Base-by-base conservation (phyloP, 2,888 invertebrate species). In the Drosophila prostipennis region DNA sequence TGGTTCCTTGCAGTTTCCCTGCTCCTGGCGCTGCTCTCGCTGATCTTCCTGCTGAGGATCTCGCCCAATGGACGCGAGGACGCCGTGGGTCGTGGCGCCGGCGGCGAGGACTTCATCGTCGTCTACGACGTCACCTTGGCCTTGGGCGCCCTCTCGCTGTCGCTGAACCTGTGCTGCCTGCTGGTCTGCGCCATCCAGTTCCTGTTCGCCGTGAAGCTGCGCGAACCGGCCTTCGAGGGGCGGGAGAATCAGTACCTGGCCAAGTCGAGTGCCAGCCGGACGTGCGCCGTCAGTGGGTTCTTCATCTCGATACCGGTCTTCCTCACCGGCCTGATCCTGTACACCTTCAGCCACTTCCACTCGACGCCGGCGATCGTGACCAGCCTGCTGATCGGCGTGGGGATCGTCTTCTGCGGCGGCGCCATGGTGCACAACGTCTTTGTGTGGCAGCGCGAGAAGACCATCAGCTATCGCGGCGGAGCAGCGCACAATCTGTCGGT, bases 381-480 rank as follows among this genome's bases (percentile, higher is more conserved):
- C 14, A 97, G 97, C 79, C 95, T 96, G 2, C 95, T 98, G 89
- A 96, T 98, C 73, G 97, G 97, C n/a, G 93, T 97, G 16, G 98
- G 98, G 2, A 96, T 98, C 71, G 94, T 98, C 43, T 98, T 98
- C 92, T 97, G 98, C 91, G 96, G 98, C 78, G 96, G 96, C 87
- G 97, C 98, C 23, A 96, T 98, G 95, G 96, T 98, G 16, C 98
- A 98, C 93, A 98, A 98, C 92, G 97, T 97, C 13, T 98, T 97
- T 92, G 95, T 98, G 52, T 98, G 98, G 98, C 97, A 98, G 92
- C 96, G 95, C 91, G 96, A 96, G 91, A 97, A 97, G 92, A 97
- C 96, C 1, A 96, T 96, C 80, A 94, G 96, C 56, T 96, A 96
- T 34, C 90, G 93, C 8, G 93, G 93, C 69, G 42, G 42, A 11